phyloP scores from a whole-genome alignment of 2,797 vertebrate genomes.

The Glyptemys insculpta region DNA sequence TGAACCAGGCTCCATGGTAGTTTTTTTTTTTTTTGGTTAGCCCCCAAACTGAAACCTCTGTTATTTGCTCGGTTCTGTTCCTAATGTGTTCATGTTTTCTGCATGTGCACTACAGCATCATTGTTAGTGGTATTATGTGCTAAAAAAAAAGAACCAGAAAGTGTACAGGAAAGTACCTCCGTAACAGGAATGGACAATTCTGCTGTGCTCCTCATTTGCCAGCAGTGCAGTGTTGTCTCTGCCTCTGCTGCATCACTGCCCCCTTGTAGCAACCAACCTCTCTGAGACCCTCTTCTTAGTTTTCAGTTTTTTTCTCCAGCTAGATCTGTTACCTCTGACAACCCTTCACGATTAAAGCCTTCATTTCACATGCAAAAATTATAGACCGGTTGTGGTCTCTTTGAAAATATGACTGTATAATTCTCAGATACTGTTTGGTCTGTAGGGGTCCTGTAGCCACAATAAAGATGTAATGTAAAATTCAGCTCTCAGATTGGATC shows the following conservation, averaged over 20 bases:
- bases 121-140: not conserved
- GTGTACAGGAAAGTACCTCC: not conserved
- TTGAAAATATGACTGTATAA: constrained; percentile 1
- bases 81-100: not conserved
- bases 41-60: not conserved
- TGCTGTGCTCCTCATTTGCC: not conserved
- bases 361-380: not conserved
- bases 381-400: not conserved
- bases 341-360: not conserved
- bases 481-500: not conserved
- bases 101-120: fast-evolving
- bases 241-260: not conserved
- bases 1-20: too few relatives aligned
- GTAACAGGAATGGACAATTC: not conserved
- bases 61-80: not conserved
- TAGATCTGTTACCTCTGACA: not conserved
- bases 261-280: not conserved
- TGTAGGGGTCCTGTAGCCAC: constrained; percentile 28
- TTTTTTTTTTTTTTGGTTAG: not conserved
- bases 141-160: not conserved
- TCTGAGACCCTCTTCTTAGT: not conserved
- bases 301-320: not conserved
- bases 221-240: not conserved
- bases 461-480: constrained; percentile 35
- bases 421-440: constrained; percentile 19